Conservation (phyloP, 2,113 vertebrate genomes). For the Boulengeromyrus knoepffleri region DNA sequence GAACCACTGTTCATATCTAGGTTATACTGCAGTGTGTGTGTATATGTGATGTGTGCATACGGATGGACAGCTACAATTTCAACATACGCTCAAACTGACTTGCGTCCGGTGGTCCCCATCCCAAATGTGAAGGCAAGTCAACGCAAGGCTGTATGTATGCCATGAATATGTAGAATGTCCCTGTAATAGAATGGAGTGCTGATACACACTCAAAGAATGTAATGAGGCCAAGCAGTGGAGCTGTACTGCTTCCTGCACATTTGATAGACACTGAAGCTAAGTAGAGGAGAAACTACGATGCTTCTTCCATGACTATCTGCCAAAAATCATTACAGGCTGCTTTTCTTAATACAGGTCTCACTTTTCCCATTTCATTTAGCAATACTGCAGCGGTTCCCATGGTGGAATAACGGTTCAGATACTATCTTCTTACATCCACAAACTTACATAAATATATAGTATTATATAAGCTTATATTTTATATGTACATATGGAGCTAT, state of each 20-base stretch:
- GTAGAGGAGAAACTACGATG: background rate
- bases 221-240: background rate
- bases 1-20: background rate
- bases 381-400: background rate
- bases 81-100: background rate
- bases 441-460: background rate
- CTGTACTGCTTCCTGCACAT: too few species aligned
- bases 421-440: background rate
- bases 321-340: conserved; percentile 2
- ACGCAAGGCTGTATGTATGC: background rate
- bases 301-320: background rate
- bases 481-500: background rate
- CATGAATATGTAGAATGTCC: background rate
- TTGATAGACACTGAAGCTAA: background rate
- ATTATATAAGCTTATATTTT: background rate
- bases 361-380: background rate
- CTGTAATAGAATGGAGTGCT: background rate
- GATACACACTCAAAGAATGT: background rate
- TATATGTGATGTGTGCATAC: background rate
- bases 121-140: background rate
- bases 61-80: background rate
- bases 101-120: background rate
- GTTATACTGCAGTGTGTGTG: background rate
- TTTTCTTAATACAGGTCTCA: background rate
- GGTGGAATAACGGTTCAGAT: background rate